Evolutionary conservation across 1,140 invertebrate genomes (phyloP), one percentile per base, ranked within the genome.

Genomic region (Neuroterus valhalla): DNA sequence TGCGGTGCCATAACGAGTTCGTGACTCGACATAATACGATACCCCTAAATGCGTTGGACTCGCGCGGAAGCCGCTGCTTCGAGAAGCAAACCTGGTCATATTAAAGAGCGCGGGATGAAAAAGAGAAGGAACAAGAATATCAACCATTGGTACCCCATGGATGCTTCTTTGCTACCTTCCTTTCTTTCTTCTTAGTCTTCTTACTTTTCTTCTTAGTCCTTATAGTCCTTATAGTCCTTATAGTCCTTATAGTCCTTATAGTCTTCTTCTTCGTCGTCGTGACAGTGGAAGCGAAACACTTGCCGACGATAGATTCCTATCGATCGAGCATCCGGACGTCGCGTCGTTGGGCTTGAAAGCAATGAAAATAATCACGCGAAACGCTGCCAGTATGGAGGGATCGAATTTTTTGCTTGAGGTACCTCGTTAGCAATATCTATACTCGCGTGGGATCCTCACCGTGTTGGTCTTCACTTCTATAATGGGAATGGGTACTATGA

Each of bases 21-120:
- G 89, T 90, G 89, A 90, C 89, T 88, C 84, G 83, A 88, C 89
- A 89, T 90, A 89, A 90, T 89, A 87, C 85, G 83, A 88, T 85
- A 84, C 82, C 85, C 85, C 85, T 83, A 81, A 84, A 87, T 80
- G 82, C 76, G 71, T 78, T 73, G 77, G 66, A 8, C 23, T 62
- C 55, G 55, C 79, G 77, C 78, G 46, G 71, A 77, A 75, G 74
- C 74, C 71, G 70, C 68, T 71, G 72, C 77, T 71, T 72, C 71
- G 70, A 74, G 78, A 70, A 71, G 55, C 48, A 66, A 42, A 43
- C 23, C 42, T 62, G 2, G 12, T n/a, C 46, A 43, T 72, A 74
- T 81, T 78, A 82, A 81, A 82, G 73, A 82, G 76, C 72, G 78
- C 68, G 72, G 70, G 72, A 68, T 66, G 78, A 72, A 83, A 83